Evolutionary conservation across 2,113 vertebrate genomes (phyloP).

Genomic region (Centropristis striata): DNA sequence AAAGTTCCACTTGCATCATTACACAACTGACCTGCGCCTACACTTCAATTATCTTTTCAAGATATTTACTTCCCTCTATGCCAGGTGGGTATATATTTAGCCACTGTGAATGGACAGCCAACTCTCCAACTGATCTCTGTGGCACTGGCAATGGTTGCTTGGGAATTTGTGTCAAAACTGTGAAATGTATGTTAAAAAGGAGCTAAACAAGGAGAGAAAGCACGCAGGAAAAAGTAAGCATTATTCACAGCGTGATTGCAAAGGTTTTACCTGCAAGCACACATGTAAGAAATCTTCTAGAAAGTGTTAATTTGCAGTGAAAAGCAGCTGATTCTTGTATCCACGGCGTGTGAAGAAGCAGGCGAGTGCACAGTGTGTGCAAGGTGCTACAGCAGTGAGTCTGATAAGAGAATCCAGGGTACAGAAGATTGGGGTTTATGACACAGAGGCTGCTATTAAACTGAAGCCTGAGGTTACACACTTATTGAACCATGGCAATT

Average conservation of each 20-base stretch:
- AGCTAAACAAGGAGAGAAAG: not conserved
- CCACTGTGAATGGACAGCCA: not conserved
- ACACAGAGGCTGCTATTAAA: slow-evolving; percentile 57
- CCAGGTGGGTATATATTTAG: slow-evolving; percentile 5
- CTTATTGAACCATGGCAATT: slow-evolving; percentile 58
- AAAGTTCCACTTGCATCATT: not conserved
- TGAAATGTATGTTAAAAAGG: not conserved
- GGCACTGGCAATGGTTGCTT: not conserved
- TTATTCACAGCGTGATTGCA: not conserved
- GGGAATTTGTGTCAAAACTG: slow-evolving; percentile 2
- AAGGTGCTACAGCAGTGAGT: slow-evolving; percentile 4
- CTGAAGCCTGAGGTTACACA: slow-evolving; percentile 59
- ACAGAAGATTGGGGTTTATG: slow-evolving; percentile 62
- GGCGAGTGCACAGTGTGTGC: not conserved
- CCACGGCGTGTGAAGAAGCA: not conserved
- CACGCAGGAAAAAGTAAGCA: not conserved
- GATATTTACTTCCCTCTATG: not conserved
- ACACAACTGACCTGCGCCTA: not conserved
- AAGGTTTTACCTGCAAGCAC: not conserved
- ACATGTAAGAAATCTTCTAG: not conserved
- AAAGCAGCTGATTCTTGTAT: not conserved
- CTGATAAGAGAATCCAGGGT: slow-evolving; percentile 47
- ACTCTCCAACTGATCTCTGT: not conserved
- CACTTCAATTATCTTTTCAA: slow-evolving; percentile 2
- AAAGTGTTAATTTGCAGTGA: not conserved